Evolutionary conservation across 2,888 invertebrate genomes (phyloP).

Genomic region (Julus scanicus): DNA sequence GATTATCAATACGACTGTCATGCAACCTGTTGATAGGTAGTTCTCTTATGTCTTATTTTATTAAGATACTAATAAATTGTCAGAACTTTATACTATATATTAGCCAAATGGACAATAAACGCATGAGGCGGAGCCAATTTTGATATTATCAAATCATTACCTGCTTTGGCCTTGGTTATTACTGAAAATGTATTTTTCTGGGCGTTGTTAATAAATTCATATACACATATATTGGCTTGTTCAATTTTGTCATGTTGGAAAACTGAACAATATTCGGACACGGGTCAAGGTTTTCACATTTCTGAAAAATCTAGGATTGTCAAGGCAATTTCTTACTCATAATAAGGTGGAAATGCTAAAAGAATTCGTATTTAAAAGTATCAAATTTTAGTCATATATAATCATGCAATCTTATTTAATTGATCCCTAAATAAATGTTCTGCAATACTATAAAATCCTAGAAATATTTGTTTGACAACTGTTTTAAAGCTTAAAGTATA

Average conservation of each 20-base stretch:
- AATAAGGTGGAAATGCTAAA: not conserved
- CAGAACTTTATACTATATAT: not conserved
- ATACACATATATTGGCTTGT: no score
- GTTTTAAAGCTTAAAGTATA: not conserved
- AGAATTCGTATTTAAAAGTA: not conserved
- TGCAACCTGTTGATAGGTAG: not conserved
- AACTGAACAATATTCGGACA: not conserved
- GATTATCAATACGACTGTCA: not conserved
- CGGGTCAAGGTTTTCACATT: not conserved
- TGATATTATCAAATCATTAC: constrained; percentile 24
- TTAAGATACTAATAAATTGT: not conserved
- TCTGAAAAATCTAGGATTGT: not conserved
- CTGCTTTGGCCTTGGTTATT: not conserved
- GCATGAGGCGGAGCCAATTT: not conserved
- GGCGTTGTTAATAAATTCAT: not conserved
- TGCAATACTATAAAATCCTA: not conserved
- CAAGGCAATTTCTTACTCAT: not conserved
- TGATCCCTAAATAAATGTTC: not conserved
- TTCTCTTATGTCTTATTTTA: not conserved
- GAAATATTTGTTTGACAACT: not conserved
- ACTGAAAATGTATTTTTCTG: not conserved
- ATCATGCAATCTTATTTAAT: not conserved
- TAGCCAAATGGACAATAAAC: not conserved
- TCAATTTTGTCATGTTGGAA: not conserved
- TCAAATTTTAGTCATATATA: not conserved